Conservation (phyloP, 2,888 invertebrate genomes). For the Metellina segmentata region DNA sequence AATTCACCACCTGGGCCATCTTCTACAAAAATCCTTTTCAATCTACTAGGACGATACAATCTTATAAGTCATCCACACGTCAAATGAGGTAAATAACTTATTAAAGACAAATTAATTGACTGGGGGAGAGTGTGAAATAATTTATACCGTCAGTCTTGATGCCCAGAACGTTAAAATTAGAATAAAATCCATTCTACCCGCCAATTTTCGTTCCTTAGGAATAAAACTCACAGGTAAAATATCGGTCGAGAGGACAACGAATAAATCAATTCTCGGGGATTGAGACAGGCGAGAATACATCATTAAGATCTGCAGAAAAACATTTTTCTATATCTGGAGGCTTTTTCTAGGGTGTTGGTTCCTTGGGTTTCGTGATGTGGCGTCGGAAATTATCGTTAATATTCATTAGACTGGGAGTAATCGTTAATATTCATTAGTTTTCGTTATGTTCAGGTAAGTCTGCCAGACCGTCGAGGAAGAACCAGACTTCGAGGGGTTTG, state of each 20-base stretch:
- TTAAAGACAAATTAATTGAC: no score
- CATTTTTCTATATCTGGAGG: neutral
- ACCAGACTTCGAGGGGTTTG: no score
- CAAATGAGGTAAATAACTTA: no score
- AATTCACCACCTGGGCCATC: no score
- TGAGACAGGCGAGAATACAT: neutral
- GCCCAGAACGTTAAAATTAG: neutral
- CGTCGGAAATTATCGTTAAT: slow-evolving; percentile 43
- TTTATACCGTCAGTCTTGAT: neutral
- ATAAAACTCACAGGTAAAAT: neutral
- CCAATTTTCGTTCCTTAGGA: neutral
- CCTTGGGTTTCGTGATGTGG: neutral
- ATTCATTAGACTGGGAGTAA: slow-evolving; percentile 37
- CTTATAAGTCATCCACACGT: no score
- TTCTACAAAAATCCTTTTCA: no score
- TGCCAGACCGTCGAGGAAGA: no score
- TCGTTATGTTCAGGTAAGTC: neutral
- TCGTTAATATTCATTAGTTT: slow-evolving; percentile 56
- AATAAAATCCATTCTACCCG: neutral
- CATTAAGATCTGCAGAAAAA: neutral
- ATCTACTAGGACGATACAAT: no score
- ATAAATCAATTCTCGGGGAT: neutral
- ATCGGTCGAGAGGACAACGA: neutral
- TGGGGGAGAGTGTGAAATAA: neutral
- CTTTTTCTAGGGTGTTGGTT: neutral